Conservation (phyloP, 1,140 invertebrate genomes). For the Drosophila ananassae region DNA sequence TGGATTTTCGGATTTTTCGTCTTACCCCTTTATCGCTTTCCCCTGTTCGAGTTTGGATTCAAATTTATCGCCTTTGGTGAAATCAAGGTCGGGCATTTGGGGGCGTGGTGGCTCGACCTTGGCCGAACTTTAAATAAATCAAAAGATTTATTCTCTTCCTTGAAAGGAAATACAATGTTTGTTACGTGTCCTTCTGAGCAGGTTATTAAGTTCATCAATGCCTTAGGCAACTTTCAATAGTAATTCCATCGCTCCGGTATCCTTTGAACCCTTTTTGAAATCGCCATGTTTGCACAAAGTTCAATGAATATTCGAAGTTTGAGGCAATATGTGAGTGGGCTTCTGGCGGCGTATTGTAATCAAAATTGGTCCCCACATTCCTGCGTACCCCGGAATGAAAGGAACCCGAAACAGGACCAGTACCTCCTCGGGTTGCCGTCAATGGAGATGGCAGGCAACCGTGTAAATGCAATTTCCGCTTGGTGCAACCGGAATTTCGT, state of each 20-base stretch:
- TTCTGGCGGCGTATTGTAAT: slow-evolving; percentile 46
- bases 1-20: slow-evolving; percentile 16
- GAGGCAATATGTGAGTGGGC: slow-evolving; percentile 1
- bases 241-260: not conserved
- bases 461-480: slow-evolving; percentile 79
- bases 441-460: slow-evolving; percentile 43
- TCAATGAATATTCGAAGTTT: slow-evolving; percentile 15
- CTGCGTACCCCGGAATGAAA: slow-evolving; percentile 1
- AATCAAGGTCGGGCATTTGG: not conserved
- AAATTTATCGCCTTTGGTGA: slow-evolving; percentile 26
- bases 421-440: slow-evolving; percentile 4
- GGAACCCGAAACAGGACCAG: slow-evolving; percentile 3
- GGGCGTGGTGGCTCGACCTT: not conserved
- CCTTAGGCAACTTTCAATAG: slow-evolving; percentile 39
- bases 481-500: slow-evolving; percentile 71
- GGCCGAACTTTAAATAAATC: not conserved
- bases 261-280: slow-evolving; percentile 14
- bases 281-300: slow-evolving; percentile 20
- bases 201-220: slow-evolving; percentile 67
- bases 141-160: not conserved
- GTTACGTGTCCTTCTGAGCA: slow-evolving; percentile 37
- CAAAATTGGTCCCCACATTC: slow-evolving; percentile 6
- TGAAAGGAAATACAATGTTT: not conserved
- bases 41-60: slow-evolving; percentile 33
- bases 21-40: not conserved